These are phyloP conservation scores for Lepidocolaptes lacrymiger DNA, from an alignment of 2,797 vertebrate genomes.

Conservation along the genomic window DNA sequence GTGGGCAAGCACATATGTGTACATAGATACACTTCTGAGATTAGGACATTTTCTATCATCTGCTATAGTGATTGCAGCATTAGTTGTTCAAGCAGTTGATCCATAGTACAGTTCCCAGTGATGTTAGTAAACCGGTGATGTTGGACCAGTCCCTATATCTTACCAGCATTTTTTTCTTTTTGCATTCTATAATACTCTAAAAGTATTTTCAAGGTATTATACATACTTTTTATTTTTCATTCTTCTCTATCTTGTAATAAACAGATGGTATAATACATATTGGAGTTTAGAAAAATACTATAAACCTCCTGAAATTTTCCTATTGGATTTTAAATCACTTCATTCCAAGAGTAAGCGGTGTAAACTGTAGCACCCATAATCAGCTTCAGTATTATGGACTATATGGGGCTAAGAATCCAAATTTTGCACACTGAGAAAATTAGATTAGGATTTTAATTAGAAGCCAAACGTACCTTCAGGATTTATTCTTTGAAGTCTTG, in stretches of 20 bases:
- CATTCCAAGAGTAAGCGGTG: background rate
- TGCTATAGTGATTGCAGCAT: background rate
- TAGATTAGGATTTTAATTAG: background rate
- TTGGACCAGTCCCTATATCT: background rate
- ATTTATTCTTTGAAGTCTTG: background rate
- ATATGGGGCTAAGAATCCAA: background rate
- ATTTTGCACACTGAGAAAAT: background rate
- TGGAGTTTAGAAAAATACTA: background rate
- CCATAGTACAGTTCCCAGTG: background rate
- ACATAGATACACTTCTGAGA: background rate
- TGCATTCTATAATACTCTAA: background rate
- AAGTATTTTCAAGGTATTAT: background rate
- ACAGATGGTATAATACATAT: background rate
- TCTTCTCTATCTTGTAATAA: background rate
- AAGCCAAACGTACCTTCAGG: background rate
- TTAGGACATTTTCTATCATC: background rate
- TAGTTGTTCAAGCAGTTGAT: background rate
- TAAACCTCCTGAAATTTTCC: background rate
- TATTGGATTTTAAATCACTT: background rate
- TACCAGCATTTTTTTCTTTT: background rate
- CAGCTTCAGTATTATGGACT: background rate
- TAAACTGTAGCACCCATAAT: background rate
- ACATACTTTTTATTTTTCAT: background rate
- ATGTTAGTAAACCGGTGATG: background rate
- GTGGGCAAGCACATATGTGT: background rate